Evolutionary conservation across 2,113 vertebrate genomes (phyloP).

Genomic region (Heterochromis multidens): DNA sequence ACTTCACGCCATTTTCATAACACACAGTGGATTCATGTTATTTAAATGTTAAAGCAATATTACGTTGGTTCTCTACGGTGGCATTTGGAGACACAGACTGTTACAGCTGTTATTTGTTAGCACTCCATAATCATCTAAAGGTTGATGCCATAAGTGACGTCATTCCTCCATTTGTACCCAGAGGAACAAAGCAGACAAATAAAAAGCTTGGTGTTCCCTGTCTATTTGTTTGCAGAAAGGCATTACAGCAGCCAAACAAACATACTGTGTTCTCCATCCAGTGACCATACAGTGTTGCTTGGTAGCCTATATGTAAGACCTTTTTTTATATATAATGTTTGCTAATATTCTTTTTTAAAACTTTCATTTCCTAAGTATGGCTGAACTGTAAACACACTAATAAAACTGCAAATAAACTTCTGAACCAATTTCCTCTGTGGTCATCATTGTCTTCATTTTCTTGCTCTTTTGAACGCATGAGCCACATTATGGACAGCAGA

Average conservation of each 20-base stretch:
- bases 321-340: slow-evolving; percentile 59
- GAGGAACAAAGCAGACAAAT: not conserved
- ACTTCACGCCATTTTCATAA: slow-evolving; percentile 10
- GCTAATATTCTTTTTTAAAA: slow-evolving; percentile 35
- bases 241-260: not conserved
- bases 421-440: slow-evolving; percentile 36
- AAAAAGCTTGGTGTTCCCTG: not conserved
- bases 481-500: slow-evolving; percentile 41
- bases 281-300: slow-evolving; percentile 28
- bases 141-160: not conserved
- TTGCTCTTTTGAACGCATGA: not conserved
- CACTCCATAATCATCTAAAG: not conserved
- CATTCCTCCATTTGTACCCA: not conserved
- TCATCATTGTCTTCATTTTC: slow-evolving; percentile 4
- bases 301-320: slow-evolving; percentile 36
- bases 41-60: slow-evolving; percentile 15
- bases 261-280: slow-evolving; percentile 5
- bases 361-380: slow-evolving; percentile 44
- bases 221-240: slow-evolving; percentile 12
- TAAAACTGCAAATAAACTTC: slow-evolving; percentile 68
- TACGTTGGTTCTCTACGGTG: slow-evolving; percentile 11
- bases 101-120: slow-evolving; percentile 35
- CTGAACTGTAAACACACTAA: slow-evolving; percentile 58
- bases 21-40: not conserved
- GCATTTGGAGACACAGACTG: slow-evolving; percentile 56